phyloP scores from a whole-genome alignment of 2,113 vertebrate species.

The Nanorana parkeri region DNA sequence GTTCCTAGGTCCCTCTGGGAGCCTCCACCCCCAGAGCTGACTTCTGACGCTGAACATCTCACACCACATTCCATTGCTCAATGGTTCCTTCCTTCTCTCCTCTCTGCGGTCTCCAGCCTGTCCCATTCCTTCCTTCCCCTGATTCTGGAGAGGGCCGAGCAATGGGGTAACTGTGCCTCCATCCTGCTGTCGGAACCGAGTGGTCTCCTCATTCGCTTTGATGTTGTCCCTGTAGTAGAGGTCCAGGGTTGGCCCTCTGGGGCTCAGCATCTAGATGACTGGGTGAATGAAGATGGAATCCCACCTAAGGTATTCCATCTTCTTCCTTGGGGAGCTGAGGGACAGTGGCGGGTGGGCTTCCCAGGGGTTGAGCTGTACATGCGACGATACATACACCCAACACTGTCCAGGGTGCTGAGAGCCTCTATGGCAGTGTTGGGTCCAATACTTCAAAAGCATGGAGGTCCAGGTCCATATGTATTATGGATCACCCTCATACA shows the following conservation, averaged over 20 bases:
- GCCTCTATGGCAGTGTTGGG: conserved; percentile 21
- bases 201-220: conserved; percentile 24
- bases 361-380: conserved; percentile 28
- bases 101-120: background rate
- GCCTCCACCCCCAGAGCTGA: background rate
- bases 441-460: background rate
- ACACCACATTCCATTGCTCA: background rate
- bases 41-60: background rate
- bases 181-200: background rate
- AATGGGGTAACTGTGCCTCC: conserved; percentile 27
- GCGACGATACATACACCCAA: background rate
- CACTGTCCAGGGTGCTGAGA: conserved; percentile 10
- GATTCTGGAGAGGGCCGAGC: conserved; percentile 9
- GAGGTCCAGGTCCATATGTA: conserved; percentile 52
- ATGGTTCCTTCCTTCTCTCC: conserved; percentile 18
- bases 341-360: conserved; percentile 38
- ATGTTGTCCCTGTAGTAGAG: conserved; percentile 35
- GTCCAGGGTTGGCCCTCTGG: conserved; percentile 29
- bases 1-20: conserved; percentile 4
- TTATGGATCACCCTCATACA: conserved; percentile 52
- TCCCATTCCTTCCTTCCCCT: background rate
- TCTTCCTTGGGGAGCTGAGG: conserved; percentile 33
- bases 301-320: conserved; percentile 27
- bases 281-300: background rate
- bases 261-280: conserved; percentile 28